phyloP scores from a whole-genome alignment of 2,113 vertebrate genomes.

The Plecotus auritus region DNA sequence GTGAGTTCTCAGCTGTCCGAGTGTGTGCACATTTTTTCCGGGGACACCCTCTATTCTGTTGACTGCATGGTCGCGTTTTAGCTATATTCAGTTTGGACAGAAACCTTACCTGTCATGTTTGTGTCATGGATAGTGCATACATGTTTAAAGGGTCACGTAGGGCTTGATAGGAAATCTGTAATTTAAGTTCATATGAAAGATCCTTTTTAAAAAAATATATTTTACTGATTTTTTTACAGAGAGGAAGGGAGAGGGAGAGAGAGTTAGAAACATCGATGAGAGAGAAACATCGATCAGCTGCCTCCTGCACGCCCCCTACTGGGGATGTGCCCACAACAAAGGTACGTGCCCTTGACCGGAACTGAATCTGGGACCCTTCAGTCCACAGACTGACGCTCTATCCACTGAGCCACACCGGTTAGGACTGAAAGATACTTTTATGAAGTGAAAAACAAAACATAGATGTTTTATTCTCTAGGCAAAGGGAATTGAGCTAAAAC shows the following conservation, averaged over 20 bases:
- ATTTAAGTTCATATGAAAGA: background rate
- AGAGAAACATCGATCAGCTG: no score
- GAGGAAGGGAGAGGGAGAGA: no score
- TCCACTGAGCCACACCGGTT: no score
- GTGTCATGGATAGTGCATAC: background rate
- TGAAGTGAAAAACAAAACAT: background rate
- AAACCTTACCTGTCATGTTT: background rate
- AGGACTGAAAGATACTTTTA: background rate
- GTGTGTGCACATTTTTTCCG: no score
- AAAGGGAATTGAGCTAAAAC: background rate
- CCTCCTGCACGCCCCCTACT: no score
- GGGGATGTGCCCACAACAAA: no score
- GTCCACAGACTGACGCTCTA: no score
- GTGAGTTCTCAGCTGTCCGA: no score
- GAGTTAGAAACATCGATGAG: no score
- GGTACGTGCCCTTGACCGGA: no score
- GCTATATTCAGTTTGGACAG: slow-evolving; percentile 4
- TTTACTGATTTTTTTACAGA: no score
- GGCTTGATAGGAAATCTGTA: background rate
- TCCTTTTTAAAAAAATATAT: background rate
- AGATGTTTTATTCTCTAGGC: background rate
- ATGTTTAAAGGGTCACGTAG: background rate
- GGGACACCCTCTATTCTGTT: background rate
- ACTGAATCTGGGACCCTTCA: no score
- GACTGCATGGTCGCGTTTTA: background rate